Evolutionary conservation across 2,113 vertebrate species (phyloP), one percentile per base, ranked within the genome.

Genomic region (Phasianus colchicus): DNA sequence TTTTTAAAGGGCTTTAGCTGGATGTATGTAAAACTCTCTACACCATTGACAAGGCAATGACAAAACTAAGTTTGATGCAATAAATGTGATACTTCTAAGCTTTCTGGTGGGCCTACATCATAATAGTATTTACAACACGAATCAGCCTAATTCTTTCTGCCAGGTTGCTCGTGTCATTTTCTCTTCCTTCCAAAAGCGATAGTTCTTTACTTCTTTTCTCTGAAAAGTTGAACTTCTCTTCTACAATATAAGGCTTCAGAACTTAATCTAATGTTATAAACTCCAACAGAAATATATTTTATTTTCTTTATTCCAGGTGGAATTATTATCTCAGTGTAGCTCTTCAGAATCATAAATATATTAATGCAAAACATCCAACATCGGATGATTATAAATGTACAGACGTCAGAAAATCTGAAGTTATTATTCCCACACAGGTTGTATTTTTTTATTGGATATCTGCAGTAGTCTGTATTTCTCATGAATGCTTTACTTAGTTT

Each of bases 91-190:
- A 40, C 55, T 83, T 87, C 25, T 76, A 4, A 18, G 30, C 90
- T 93, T 93, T 92, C 45, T 70, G 45, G 32, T 95, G 86, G 43
- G 43, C 61, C 38, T 91, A 67, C 73, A 30, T 52, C 86, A 29
- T 87, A 92, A 82, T 47, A 10, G 40, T 89, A 63, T 90, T 96
- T 94, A 76, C 40, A 82, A 66, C 7, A 27, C 86, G 90, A 93
- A 91, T 90, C 76, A 94, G 50, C 60, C 74, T 94, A 89, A 92
- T 79, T 76, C 24, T 58, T 94, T 38, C 82, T 88, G 83, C 64
- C 63, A 63, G 32, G 42, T 47, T 93, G n/a, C 79, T 95, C 77
- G 43, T 86, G 92, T 78, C 54, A 27, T 90, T 95, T 94, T 95
- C 57, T 74, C 43, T 95, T 94, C 72, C 9, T 65, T 92, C 64